Base-by-base conservation (phyloP, 1,140 invertebrate species). In the Pogonomyrmex californicus region DNA sequence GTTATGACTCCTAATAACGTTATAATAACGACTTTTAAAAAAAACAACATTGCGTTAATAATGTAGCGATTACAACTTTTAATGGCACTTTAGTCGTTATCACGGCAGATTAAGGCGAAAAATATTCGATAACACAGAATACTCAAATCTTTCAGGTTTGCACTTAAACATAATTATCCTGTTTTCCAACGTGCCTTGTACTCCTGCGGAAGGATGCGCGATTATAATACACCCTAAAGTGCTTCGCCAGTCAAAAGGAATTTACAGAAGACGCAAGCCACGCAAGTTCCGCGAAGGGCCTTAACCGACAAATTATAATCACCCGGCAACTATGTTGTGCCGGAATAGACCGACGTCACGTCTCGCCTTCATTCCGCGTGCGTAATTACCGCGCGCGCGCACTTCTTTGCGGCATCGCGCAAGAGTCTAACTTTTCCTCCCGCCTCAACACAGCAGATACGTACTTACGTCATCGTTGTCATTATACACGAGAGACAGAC, bases 331-430 rank as follows among this genome's bases (percentile, higher is more conserved):
- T 88, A 87, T 82, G 76, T 88, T 88, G 75, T 71, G 38, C 62
- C 79, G 77, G 85, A 86, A 73, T 71, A 86, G 79, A 71, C 65
- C 66, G 56, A 68, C 68, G 56, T 86, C 73, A 54, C 73, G 78
- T 82, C 81, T 78, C 82, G 88, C 85, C 79, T 89, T 86, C 79
- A 89, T 90, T 88, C 82, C 85, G 78, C 30, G 78, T 47, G 54
- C 65, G 63, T 70, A 81, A 66, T 65, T 51, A 81, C 23, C n/a
- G 86, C 81, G 71, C 66, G 77, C 44, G 41, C 33, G 38, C 65
- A 56, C 30, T 30, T 58, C 60, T 51, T 30, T 56, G 14, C 38
- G 63, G 78, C 33, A 12, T 71, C 49, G 65, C n/a, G 63, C 62
- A 47, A 78, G 60, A 79, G 36, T 49, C 12, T 44, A 23, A 62